Evolutionary conservation across 2,888 invertebrate species (phyloP), one percentile per base, ranked within the genome.

Genomic region (Drosophila antonietae): DNA sequence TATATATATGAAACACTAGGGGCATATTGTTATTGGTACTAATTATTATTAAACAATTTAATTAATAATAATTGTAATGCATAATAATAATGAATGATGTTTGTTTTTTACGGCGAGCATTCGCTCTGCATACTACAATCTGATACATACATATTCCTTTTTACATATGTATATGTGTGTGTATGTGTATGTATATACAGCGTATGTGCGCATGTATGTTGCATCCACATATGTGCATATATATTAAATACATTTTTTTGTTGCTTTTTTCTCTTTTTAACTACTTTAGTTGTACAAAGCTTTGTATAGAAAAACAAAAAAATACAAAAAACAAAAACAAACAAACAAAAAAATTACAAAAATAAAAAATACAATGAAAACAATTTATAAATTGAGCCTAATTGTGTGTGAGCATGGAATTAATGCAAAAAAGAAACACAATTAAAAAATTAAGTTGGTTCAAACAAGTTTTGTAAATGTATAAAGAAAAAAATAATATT

Each of bases 261-360:
- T 86, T 89, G 90, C 83, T 85, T 85, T 84, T 82, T 84, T 82
- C 68, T 78, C 75, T 80, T 88, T 87, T 73, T 78, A 84, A 80
- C 78, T 88, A 89, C 68, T 90, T 90, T 90, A 90, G 90, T 90
- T 90, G 90, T 90, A 90, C 88, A 90, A 90, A 91, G 75, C 89
- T 80, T 88, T 78, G 77, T 79, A 78, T 75, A 78, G 71, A 82
- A 69, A 75, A 72, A 74, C 55, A 75, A 64, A 75, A 75, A 80
- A 73, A 68, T 60, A 51, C 23, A 73, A 51, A 68, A 70, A 14
- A 69, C 68, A 71, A 51, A 66, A 35, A 67, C 71, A 65, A 69
- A 72, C 0, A 58, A 68, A 56, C 23, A 58, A 28, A 28, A 28
- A 73, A 55, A 53, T 68, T 58, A 28, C 18, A 62, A 60, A 71